These are phyloP conservation scores for Oxytorus armatus DNA, from an alignment of 2,888 invertebrate genomes.

Conservation along the genomic window DNA sequence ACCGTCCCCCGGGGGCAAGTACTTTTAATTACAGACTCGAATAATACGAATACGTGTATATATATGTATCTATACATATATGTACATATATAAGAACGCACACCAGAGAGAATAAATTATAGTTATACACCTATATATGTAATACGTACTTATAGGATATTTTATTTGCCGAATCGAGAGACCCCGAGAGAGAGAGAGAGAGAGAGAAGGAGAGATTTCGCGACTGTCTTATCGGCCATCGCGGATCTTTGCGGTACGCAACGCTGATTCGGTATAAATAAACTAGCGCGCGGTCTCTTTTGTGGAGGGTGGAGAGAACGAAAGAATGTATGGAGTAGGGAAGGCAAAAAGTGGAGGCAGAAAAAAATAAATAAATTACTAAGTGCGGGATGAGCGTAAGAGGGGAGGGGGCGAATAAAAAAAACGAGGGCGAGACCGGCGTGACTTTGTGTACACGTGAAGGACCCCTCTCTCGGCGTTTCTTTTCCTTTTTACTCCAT, in stretches of 20 bases:
- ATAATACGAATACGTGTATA: slow-evolving; percentile 54
- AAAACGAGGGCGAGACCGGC: slow-evolving; percentile 53
- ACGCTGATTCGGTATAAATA: slow-evolving; percentile 68
- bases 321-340: slow-evolving; percentile 21
- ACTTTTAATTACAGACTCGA: slow-evolving; percentile 66
- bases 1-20: slow-evolving; percentile 63
- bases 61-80: too few species aligned
- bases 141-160: slow-evolving; percentile 63
- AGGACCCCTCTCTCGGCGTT: slow-evolving; percentile 16
- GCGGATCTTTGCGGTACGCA: slow-evolving; percentile 64
- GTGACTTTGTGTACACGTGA: slow-evolving; percentile 51
- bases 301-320: slow-evolving; percentile 43
- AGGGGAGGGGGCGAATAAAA: slow-evolving; percentile 4
- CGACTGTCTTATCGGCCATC: slow-evolving; percentile 59
- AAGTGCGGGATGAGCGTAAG: slow-evolving; percentile 42
- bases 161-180: slow-evolving; percentile 57
- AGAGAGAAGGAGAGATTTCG: slow-evolving; percentile 27
- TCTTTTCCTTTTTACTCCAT: slow-evolving; percentile 39
- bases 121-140: slow-evolving; percentile 39
- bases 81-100: not conserved
- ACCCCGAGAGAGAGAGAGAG: slow-evolving; percentile 3
- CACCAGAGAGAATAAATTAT: slow-evolving; percentile 49
- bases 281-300: slow-evolving; percentile 57
- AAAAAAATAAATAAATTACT: slow-evolving; percentile 56
- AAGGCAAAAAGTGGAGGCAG: slow-evolving; percentile 15